Evolutionary conservation across 2,113 vertebrate species (phyloP), one percentile per base, ranked within the genome.

Genomic region (Cynopterus brachyotis): DNA sequence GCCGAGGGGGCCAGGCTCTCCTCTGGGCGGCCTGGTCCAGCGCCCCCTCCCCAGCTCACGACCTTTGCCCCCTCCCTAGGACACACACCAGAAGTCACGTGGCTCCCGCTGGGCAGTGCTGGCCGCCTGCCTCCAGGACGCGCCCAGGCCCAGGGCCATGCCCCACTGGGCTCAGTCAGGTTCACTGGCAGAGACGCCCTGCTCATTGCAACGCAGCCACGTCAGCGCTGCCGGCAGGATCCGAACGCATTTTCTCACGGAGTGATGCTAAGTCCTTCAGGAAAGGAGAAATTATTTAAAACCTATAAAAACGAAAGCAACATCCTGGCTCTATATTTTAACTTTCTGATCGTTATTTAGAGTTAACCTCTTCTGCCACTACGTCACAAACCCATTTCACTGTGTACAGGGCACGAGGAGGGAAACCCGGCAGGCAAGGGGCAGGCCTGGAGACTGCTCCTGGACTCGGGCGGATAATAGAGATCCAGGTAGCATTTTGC

Each of bases 341-440:
- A 98, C 97, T 98, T 98, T 98, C 98, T 98, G 96, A 98, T 97
- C 98, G 97, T 99, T 98, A 98, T 98, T 99, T 99, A 99, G 98
- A 98, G 97, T 99, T 99, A 99, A 98, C 98, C 98, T 99, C 99
- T 99, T 98, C 97, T 98, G 93, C 97, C 42, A 98, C 95, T 98
- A 98, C 98, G 98, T 98, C 97, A 98, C 96, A 98, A 97, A 96
- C 87, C 97, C 92, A 96, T 98, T 98, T 98, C 96, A 96, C 96
- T 97, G 94, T 95, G 86, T 97, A 95, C 97, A 98, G 98, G 95
- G 64, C 91, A 75, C 24, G 50, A 40, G 53, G 75, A 73, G 6
- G 69, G 24, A 67, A 72, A 59, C 16, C 19, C 40, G 84, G 1
- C 66, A 82, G 67, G 80, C 89, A 28, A 50, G 87, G 80, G 76